Evolutionary conservation across 1,140 invertebrate species (phyloP).

Genomic region (Pachyrhynchus sulphureomaculatus): DNA sequence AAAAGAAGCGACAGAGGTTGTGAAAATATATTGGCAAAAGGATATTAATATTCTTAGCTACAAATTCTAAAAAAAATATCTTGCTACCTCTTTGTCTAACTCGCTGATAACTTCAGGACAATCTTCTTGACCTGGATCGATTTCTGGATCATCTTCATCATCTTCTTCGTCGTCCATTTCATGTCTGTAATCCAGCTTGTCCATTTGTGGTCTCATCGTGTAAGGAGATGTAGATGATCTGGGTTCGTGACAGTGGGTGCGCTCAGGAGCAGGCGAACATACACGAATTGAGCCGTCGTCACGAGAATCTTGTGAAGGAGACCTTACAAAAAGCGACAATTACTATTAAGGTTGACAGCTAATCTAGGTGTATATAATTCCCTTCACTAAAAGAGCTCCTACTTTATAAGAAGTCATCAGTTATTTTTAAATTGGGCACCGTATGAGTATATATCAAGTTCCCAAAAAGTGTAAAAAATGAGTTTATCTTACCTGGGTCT

Average conservation of each 20-base stretch:
- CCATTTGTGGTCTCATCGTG: constrained; percentile 63
- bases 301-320: constrained; percentile 42
- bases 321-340: constrained; percentile 51
- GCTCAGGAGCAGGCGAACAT: constrained; percentile 52
- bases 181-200: constrained; percentile 45
- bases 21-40: not conserved
- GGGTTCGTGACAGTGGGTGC: constrained; percentile 65
- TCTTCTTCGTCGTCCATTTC: constrained; percentile 42
- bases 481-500: constrained; percentile 32
- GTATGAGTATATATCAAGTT: too few relatives aligned
- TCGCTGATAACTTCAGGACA: constrained; percentile 53
- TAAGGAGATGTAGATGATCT: constrained; percentile 61
- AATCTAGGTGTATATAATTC: too few relatives aligned
- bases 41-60: not conserved
- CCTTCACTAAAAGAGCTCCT: too few relatives aligned
- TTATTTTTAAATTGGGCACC: too few relatives aligned
- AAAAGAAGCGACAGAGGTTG: not conserved
- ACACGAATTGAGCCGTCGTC: constrained; percentile 48
- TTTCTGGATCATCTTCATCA: constrained; percentile 53
- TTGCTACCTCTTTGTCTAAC: constrained; percentile 48
- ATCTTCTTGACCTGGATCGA: constrained; percentile 57
- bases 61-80: not conserved
- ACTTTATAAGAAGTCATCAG: too few relatives aligned
- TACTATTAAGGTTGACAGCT: not conserved
- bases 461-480: too few relatives aligned